phyloP scores from a whole-genome alignment of 2,888 invertebrate species.

The Philopedon plagiatum region DNA sequence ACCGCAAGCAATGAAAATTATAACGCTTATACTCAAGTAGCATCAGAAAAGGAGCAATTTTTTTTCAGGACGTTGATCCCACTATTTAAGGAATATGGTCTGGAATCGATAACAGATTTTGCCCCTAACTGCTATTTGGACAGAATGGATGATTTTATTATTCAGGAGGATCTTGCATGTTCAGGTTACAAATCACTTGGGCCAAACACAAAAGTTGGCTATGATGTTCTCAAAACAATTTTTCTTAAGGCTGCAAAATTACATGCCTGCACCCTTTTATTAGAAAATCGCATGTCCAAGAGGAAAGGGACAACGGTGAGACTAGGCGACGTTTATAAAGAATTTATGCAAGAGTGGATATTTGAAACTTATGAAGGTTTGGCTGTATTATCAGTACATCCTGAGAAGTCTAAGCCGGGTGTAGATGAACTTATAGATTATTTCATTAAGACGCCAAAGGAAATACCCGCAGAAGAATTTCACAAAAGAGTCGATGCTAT shows the following conservation, averaged over 20 bases:
- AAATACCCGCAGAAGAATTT: not conserved
- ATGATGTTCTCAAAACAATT: conserved; percentile 52
- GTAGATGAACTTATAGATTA: conserved; percentile 6
- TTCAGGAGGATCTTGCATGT: conserved; percentile 65
- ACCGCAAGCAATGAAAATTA: conserved; percentile 11
- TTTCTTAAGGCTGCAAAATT: conserved; percentile 58
- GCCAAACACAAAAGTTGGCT: conserved; percentile 28
- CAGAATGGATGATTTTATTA: conserved; percentile 60
- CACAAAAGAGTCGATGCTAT: not conserved
- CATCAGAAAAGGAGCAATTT: conserved; percentile 53
- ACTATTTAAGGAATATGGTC: conserved; percentile 59
- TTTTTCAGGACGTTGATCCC: conserved; percentile 67
- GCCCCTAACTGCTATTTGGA: conserved; percentile 63
- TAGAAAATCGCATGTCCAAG: conserved; percentile 53
- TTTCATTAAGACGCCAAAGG: not conserved
- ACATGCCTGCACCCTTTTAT: conserved; percentile 62
- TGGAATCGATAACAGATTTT: conserved; percentile 51
- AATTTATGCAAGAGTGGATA: conserved; percentile 46
- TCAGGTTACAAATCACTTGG: conserved; percentile 36
- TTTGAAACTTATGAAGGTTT: conserved; percentile 50
- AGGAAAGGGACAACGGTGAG: conserved; percentile 48
- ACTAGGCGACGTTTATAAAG: conserved; percentile 58
- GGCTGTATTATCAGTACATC: conserved; percentile 20
- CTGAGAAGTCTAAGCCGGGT: not conserved
- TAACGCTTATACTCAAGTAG: not conserved